Evolutionary conservation across 2,797 vertebrate species (phyloP).

Genomic region (Acropternis orthonyx): DNA sequence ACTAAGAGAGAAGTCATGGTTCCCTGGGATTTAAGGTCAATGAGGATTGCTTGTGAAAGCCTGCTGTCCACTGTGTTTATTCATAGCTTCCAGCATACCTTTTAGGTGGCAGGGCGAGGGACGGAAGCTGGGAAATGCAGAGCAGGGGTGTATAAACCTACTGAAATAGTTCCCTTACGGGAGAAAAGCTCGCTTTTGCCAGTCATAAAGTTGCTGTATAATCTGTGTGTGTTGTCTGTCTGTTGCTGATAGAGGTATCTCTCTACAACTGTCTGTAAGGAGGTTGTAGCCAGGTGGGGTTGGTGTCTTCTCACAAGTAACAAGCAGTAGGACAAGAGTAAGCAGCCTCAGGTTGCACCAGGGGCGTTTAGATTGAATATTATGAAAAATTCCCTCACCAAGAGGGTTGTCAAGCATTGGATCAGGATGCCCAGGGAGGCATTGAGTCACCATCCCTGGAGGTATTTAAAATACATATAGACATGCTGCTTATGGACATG

Average conservation of each 20-base stretch:
- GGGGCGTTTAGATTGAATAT: background rate
- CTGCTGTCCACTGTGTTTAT: background rate
- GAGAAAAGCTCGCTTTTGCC: background rate
- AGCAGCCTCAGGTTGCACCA: background rate
- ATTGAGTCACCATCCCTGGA: background rate
- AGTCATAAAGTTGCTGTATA: background rate
- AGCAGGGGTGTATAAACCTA: background rate
- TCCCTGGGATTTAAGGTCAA: background rate
- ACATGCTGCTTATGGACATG: background rate
- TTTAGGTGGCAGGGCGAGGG: background rate
- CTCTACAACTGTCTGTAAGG: background rate
- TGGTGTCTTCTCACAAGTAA: background rate
- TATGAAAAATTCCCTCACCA: background rate
- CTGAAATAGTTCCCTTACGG: background rate
- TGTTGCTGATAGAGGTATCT: background rate
- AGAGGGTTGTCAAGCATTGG: background rate
- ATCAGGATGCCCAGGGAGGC: background rate
- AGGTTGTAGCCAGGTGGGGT: fast-evolving
- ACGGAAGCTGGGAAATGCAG: background rate
- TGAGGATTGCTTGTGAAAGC: background rate
- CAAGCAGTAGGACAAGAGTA: background rate
- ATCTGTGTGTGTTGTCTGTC: fast-evolving
- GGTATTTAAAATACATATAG: background rate
- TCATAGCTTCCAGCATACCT: background rate
- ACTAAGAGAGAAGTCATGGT: background rate